Evolutionary conservation across 2,888 invertebrate species (phyloP), one percentile per base, ranked within the genome.

Genomic region (Sipha maydis): DNA sequence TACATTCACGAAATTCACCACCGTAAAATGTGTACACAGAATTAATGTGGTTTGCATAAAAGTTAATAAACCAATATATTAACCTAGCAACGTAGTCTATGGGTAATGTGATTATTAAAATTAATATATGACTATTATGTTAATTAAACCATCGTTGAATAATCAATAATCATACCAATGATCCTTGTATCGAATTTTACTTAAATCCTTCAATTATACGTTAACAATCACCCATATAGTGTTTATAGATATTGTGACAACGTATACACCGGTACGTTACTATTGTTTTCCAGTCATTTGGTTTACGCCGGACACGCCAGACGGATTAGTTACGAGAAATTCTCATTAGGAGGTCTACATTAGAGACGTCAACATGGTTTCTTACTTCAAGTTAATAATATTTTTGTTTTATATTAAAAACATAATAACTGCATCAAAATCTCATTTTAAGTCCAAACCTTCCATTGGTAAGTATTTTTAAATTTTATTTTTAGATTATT

Each of bases 201-300:
- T 56, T 80, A 73, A 80, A 86, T 86, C 86, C 86, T 86, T 86
- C 86, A 38, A 80, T 79, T 86, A 86, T 61, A 76, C 80, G 61
- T 80, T 73, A 69, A 86, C 78, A 71, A 41, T 54, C 56, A 69
- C 78, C 56, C 38, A 61, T 80, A 25, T 31, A n/a, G 34, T 80
- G 38, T 86, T 86, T 80, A 21, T 73, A 73, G 73, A 84, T 76
- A 84, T 56, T 38, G 56, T 80, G 86, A 86, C 73, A 86, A 73
- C 71, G 56, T 61, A 5, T 48, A 25, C 14, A 21, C 76, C 38
- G 61, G 67, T 67, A 61, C 61, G 71, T 61, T 54, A 80, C 71
- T 80, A 56, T 25, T 61, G 69, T 82, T 88, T 82, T 80, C 73
- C 75, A 88, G 88, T 88, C 88, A 75, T 67, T 88, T 38, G 75